A percentile compares a stretch with the other conserved stretches of the same genome.
Conservation (phyloP, 2,113 vertebrate genomes). For the Antidorcas marsupialis region DNA sequence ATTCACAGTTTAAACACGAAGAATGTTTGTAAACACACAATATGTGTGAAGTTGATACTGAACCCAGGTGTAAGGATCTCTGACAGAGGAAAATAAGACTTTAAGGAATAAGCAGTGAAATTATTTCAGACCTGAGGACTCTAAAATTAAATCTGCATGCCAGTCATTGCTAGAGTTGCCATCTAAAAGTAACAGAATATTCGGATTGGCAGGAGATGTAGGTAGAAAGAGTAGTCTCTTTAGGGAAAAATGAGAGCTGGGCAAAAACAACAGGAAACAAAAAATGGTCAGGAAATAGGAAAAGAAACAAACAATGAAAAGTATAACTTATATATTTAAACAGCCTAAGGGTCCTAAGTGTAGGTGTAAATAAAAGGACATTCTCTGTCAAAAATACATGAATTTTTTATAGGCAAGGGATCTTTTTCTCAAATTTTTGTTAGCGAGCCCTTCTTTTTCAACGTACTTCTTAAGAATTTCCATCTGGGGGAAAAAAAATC, state of each 20-base stretch:
- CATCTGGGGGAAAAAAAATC: neutral
- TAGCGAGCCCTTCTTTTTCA: neutral
- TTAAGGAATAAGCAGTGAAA: neutral
- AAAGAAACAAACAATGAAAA: neutral
- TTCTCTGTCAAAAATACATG: neutral
- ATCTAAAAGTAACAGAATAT: neutral
- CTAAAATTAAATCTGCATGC: neutral
- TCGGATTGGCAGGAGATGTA: neutral
- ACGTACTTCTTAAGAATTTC: neutral
- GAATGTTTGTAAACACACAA: slow-evolving; percentile 11
- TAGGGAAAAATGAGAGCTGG: neutral
- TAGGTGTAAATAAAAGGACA: neutral
- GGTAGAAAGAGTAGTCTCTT: neutral
- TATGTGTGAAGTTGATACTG: neutral
- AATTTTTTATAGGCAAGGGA: neutral
- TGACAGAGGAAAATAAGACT: neutral
- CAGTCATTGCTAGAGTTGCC: neutral
- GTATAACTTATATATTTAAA: neutral
- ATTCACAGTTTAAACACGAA: neutral
- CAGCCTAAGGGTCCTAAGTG: neutral
- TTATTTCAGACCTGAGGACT: neutral
- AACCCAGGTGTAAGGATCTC: neutral
- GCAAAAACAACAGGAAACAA: neutral
- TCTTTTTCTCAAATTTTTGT: neutral
- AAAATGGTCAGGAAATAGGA: neutral